phyloP scores from a whole-genome alignment of 2,888 invertebrate genomes.

The Drosophila subquinaria region DNA sequence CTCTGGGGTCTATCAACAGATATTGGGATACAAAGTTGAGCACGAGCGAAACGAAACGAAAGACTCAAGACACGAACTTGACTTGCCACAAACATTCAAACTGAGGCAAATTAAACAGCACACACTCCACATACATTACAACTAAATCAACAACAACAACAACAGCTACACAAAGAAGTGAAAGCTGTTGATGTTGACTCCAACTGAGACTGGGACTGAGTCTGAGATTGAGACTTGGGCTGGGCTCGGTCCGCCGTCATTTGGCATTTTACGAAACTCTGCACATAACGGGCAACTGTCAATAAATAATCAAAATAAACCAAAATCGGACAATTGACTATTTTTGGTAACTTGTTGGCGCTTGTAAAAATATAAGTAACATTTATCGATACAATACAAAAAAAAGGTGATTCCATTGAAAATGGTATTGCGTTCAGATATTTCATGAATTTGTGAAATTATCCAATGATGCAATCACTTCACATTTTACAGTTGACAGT shows the following conservation, averaged over 20 bases:
- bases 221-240: slow-evolving; percentile 29
- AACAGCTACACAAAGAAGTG: slow-evolving; percentile 26
- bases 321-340: slow-evolving; percentile 71
- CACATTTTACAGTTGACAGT: slow-evolving; percentile 14
- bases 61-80: slow-evolving; percentile 81
- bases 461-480: slow-evolving; percentile 65
- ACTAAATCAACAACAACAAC: slow-evolving; percentile 68
- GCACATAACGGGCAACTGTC: slow-evolving; percentile 78
- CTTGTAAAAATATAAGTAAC: slow-evolving; percentile 62
- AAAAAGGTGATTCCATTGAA: slow-evolving; percentile 20
- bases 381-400: slow-evolving; percentile 23
- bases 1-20: neutral
- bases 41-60: slow-evolving; percentile 78
- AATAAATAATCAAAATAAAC: slow-evolving; percentile 79
- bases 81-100: slow-evolving; percentile 73
- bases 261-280: slow-evolving; percentile 71
- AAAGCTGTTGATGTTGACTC: slow-evolving; percentile 21
- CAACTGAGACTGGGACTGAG: neutral
- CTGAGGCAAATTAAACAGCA: slow-evolving; percentile 74
- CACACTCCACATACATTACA: slow-evolving; percentile 53
- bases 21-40: slow-evolving; percentile 54
- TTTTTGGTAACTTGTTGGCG: slow-evolving; percentile 68
- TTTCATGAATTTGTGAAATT: slow-evolving; percentile 78
- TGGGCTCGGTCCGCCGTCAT: slow-evolving; percentile 39
- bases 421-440: slow-evolving; percentile 37